Evolutionary conservation across 2,888 invertebrate species (phyloP), one percentile per base, ranked within the genome.

Genomic region (Synergus gifuensis): DNA sequence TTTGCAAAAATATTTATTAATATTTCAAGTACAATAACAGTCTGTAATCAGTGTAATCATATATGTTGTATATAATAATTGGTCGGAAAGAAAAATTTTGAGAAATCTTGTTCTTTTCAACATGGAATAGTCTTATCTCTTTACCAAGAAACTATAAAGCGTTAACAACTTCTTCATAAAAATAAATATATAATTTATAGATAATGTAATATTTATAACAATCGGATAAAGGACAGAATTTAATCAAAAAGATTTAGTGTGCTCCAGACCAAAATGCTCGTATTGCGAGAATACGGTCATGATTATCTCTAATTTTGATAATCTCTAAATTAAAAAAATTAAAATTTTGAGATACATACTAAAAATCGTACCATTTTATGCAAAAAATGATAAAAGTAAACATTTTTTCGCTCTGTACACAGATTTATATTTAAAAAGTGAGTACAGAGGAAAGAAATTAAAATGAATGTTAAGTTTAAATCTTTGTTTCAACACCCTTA

Each of bases 111-210:
- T 54, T n/a, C n/a, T 0, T n/a, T n/a, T n/a, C 54, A 54, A 54
- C n/a, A 8, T 54, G 54, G 8, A 58, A 58, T 94, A 91, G 89
- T 95, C 95, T 86, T 95, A 94, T 66, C 92, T 89, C 93, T 93
- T 93, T 79, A n/a, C 88, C 84, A 60, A 54, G 12, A 60, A 42
- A 67, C 66, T 77, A 78, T 36, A 79, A 76, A 54, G 63, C 76
- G 69, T 63, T 54, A 22, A 28, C n/a, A 60, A 16, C 78, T 40
- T 54, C 16, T 54, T 76, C 12, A 42, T 36, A 46, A 46, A 69
- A 58, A 73, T 78, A 46, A 49, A 64, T 76, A 73, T 76, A 12
- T 18, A 66, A 46, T 76, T 40, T 28, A 66, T 79, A n/a, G 18
- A 58, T 64, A 60, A 40, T 60, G 49, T 67, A 69, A 69, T 49